Conservation (phyloP, 2,888 invertebrate species). For the Phania funesta region DNA sequence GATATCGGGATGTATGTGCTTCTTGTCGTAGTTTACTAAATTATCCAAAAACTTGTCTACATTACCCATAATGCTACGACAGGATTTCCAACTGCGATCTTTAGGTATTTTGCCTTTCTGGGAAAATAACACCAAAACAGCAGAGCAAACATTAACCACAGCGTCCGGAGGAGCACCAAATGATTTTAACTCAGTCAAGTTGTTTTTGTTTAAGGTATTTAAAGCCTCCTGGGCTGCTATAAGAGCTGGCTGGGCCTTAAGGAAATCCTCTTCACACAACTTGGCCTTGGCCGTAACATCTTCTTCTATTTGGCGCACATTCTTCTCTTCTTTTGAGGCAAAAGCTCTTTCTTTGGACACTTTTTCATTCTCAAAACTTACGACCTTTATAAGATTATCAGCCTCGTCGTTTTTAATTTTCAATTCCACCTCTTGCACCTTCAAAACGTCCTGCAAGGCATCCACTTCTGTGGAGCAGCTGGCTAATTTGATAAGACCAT, state of each 20-base stretch:
- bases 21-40: slow-evolving; percentile 93
- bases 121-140: slow-evolving; percentile 92
- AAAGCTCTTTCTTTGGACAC: slow-evolving; percentile 92
- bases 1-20: slow-evolving; percentile 93
- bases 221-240: slow-evolving; percentile 94
- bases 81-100: slow-evolving; percentile 95
- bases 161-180: slow-evolving; percentile 95
- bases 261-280: slow-evolving; percentile 93
- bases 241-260: slow-evolving; percentile 94
- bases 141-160: slow-evolving; percentile 92
- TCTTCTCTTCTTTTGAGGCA: slow-evolving; percentile 92
- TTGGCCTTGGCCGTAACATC: slow-evolving; percentile 91
- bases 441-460: slow-evolving; percentile 87
- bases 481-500: slow-evolving; percentile 92
- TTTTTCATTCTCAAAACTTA: slow-evolving; percentile 94
- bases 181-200: slow-evolving; percentile 95
- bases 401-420: slow-evolving; percentile 94
- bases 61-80: slow-evolving; percentile 94
- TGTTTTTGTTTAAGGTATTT: slow-evolving; percentile 95
- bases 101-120: slow-evolving; percentile 91
- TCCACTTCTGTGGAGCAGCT: slow-evolving; percentile 93
- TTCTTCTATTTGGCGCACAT: slow-evolving; percentile 93
- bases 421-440: slow-evolving; percentile 89
- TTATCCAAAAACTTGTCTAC: slow-evolving; percentile 92
- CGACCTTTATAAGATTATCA: slow-evolving; percentile 91